Percentiles rank a stretch among this genome's conserved stretches.
phyloP scores from a whole-genome alignment of 2,888 invertebrate species.

The Beris chalybata region DNA sequence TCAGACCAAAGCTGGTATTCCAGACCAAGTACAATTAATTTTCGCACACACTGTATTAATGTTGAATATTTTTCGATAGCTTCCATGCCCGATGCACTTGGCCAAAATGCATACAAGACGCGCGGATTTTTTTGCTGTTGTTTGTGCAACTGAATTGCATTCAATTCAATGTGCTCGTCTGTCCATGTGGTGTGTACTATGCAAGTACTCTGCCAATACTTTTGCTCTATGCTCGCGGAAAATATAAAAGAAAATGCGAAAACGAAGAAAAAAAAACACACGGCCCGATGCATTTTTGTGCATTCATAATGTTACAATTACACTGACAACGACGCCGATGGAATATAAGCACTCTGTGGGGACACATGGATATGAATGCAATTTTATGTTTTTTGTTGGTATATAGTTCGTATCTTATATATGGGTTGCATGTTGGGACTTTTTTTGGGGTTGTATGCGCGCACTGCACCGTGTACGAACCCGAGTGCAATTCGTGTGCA shows the following conservation, averaged over 20 bases:
- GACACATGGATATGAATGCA: too few species aligned
- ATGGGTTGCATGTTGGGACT: neutral
- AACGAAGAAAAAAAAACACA: neutral
- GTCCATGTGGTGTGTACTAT: too few species aligned
- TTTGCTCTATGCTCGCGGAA: too few species aligned
- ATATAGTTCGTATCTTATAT: neutral
- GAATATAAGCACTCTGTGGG: too few species aligned
- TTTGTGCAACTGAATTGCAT: constrained; percentile 2
- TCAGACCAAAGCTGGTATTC: too few species aligned
- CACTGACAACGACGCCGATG: neutral
- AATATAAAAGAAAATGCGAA: too few species aligned
- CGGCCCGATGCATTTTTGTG: constrained; percentile 25
- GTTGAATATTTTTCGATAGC: too few species aligned
- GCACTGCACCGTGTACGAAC: neutral
- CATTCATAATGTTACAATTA: constrained; percentile 13
- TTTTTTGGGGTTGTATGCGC: neutral
- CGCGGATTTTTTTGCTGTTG: constrained; percentile 11
- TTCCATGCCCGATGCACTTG: constrained; percentile 21
- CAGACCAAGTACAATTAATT: too few species aligned
- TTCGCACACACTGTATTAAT: too few species aligned
- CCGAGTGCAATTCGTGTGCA: constrained; percentile 33
- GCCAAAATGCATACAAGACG: constrained; percentile 18
- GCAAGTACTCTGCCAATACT: too few species aligned
- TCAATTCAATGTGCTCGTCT: neutral
- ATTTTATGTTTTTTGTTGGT: constrained; percentile 2